Evolutionary conservation across 2,113 vertebrate genomes (phyloP), one percentile per base, ranked within the genome.

Genomic region (Callocephalon fimbriatum): DNA sequence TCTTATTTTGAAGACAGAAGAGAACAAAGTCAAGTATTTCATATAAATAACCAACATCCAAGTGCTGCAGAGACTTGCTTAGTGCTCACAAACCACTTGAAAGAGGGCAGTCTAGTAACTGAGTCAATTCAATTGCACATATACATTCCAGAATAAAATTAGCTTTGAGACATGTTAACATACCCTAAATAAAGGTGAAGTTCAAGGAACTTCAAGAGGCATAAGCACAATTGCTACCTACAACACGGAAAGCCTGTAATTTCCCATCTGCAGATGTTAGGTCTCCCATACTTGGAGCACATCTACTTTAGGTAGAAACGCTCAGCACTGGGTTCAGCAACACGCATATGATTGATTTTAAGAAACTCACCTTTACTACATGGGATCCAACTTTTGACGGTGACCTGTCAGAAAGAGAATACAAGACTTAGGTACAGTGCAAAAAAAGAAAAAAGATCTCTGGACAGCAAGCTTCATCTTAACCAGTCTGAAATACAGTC

Each of bases 331-430:
- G 44, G 45, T 26, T 87, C 9, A 44, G 50, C 48, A 65, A 74
- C 25, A 85, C 79, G 63, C 45, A 76, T 56, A 53, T 26, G 18
- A 44, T 0, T 31, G 32, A 50, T 86, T 75, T 91, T 40, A 74
- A 62, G 50, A 73, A 92, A 98, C 98, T 98, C 98, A 99, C 99
- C 98, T 98, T 97, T 82, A 97, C 88, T 23, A 97, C 92, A 73
- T 98, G 98, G 96, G 98, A 96, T 92, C 95, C 98, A 97, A 98
- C 97, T 97, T 99, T 99, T 66, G 93, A 97, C 48, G 99, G 99
- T 88, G 99, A 99, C 97, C 99, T 99, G 96, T 91, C 85, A 53
- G 90, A 98, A 84, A 94, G 94, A 97, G 66, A 92, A 96, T 88
- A 91, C 38, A 95, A 58, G 13, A 31, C 44, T 97, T 86, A 78